Percentiles rank a stretch among this genome's conserved stretches.
Conservation (phyloP, 92 coral and sea anemone genomes). For the Meandrina meandrites region DNA sequence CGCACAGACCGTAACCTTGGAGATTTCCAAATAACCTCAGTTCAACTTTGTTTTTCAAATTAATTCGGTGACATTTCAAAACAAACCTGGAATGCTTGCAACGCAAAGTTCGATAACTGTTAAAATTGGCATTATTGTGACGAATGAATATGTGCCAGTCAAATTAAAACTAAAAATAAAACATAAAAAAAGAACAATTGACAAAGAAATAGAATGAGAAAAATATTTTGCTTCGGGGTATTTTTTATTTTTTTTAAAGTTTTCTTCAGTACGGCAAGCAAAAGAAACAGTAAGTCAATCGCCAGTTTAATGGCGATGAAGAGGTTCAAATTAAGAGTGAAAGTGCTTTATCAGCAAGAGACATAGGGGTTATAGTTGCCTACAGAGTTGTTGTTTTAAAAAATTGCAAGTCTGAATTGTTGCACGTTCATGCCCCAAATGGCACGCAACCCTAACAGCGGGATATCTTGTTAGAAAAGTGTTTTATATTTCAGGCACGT, state of each 20-base stretch:
- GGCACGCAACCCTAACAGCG: neutral
- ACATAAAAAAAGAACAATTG: neutral
- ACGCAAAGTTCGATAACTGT: neutral
- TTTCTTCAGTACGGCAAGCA: neutral
- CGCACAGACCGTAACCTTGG: neutral
- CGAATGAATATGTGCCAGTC: neutral
- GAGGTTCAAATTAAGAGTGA: neutral
- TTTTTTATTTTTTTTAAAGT: neutral
- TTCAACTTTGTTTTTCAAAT: neutral
- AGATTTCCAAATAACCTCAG: neutral
- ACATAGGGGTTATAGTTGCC: neutral
- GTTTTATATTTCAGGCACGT: constrained; percentile 1
- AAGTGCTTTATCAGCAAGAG: neutral
- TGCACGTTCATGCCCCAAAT: constrained; percentile 18
- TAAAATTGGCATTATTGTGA: neutral
- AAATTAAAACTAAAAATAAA: neutral
- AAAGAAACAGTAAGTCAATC: neutral
- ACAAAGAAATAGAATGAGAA: neutral
- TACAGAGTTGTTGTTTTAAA: neutral
- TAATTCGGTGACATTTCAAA: neutral
- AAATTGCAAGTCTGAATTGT: neutral
- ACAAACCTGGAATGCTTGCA: neutral
- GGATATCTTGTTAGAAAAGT: constrained; percentile 1
- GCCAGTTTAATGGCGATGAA: neutral
- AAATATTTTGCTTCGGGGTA: neutral